phyloP scores from a whole-genome alignment of 2,797 vertebrate species.

The Sebastes cheni region DNA sequence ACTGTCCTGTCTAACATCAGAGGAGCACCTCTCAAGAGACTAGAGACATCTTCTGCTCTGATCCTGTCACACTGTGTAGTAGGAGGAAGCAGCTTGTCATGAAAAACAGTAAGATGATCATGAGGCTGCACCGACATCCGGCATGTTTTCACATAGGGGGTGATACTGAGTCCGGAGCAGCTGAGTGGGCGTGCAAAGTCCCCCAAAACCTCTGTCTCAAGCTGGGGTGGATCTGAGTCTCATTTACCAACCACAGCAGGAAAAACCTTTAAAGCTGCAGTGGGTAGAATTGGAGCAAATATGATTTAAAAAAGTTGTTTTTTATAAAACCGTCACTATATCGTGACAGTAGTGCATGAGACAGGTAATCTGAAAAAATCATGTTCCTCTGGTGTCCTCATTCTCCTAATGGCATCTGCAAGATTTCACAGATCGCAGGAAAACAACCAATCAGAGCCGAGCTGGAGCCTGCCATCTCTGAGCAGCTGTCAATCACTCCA shows the following conservation, averaged over 20 bases:
- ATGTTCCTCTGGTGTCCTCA: too few relatives aligned
- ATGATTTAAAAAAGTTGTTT: too few relatives aligned
- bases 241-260: neutral
- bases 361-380: too few relatives aligned
- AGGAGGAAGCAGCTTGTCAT: constrained; percentile 29
- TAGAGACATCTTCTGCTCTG: neutral
- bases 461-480: too few relatives aligned
- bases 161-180: constrained; percentile 49
- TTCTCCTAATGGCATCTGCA: too few relatives aligned
- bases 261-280: neutral
- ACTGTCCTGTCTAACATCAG: neutral
- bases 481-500: too few relatives aligned
- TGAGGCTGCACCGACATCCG: constrained; percentile 67
- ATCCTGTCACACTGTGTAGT: neutral
- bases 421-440: too few relatives aligned
- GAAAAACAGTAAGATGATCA: constrained; percentile 44
- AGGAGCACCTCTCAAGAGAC: neutral
- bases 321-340: too few relatives aligned
- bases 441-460: too few relatives aligned
- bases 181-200: constrained; percentile 51
- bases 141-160: constrained; percentile 61
- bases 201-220: neutral
- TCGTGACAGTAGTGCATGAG: too few relatives aligned
- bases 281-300: too few relatives aligned
- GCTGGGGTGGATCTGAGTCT: neutral